phyloP scores from a whole-genome alignment of 2,113 vertebrate genomes.

The Bothrops jararaca region DNA sequence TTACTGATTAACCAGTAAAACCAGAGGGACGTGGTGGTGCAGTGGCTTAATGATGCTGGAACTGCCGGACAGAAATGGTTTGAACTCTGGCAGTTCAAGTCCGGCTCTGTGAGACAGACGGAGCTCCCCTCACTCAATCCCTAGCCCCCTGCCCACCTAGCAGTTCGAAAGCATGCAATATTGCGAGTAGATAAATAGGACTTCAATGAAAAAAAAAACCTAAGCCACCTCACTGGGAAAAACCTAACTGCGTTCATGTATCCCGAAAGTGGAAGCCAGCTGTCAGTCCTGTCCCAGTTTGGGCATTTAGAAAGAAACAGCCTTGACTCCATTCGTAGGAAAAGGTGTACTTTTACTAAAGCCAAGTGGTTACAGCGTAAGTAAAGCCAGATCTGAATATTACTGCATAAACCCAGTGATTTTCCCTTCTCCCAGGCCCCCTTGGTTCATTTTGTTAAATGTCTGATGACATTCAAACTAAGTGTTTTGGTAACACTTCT shows the following conservation, averaged over 20 bases:
- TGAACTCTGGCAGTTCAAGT: neutral
- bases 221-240: neutral
- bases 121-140: neutral
- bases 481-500: neutral
- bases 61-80: neutral
- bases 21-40: neutral
- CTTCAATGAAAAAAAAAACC: neutral
- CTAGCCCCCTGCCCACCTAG: neutral
- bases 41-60: neutral
- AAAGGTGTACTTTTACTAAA: neutral
- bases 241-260: neutral
- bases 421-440: neutral
- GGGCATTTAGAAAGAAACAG: neutral
- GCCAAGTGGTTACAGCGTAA: neutral
- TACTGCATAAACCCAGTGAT: neutral
- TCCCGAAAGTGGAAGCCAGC: neutral
- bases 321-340: neutral
- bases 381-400: neutral
- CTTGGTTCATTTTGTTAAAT: neutral
- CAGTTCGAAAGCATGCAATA: neutral
- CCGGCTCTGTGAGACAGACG: neutral
- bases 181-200: neutral
- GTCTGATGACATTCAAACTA: neutral
- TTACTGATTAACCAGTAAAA: neutral
- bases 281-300: neutral